Evolutionary conservation across 2,113 vertebrate species (phyloP), one percentile per base, ranked within the genome.

Genomic region (Actinemys pallida): DNA sequence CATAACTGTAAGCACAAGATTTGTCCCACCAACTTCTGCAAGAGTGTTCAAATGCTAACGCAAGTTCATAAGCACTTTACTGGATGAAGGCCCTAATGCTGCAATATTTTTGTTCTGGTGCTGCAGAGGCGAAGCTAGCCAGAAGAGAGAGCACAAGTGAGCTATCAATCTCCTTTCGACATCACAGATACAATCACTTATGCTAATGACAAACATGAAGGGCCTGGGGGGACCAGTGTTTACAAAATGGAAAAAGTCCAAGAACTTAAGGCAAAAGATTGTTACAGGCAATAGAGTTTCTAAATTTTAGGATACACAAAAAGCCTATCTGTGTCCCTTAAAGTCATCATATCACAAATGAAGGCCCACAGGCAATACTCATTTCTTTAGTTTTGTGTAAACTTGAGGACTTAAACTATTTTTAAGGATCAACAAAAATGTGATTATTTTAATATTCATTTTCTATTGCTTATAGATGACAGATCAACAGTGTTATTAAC

Each of bases 401-500:
- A 79, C 10, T 72, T 75, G 39, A 13, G 72, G 52, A 83, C 22
- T 25, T 39, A 47, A 90, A 19, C 24, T 65, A 31, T 22, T 8
- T 6, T 0, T 4, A 45, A 54, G 54, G 24, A 45, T 76, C 39
- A 81, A 57, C 83, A 88, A 78, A 87, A 47, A 29, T 81, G 52
- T 72, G 57, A 50, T 7, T 65, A 2, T 90, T 88, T 93, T 10
- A 80, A 31, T 81, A 54, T 79, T 53, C 52, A 84, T 75, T 72
- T 80, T 52, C 81, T 82, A 29, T 93, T 62, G 47, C 83, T 95
- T 89, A 3, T 79, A 99, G 99, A 99, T 42, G 99, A 99, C 97
- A 99, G 99, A 93, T 99, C 99, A 27, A 99, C 99, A 0, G 99
- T 99, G 93, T 97, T 99, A 97, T 88, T 99, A 96, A 99, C 99